phyloP scores from a whole-genome alignment of 2,113 vertebrate genomes.

The Mungos mungo region DNA sequence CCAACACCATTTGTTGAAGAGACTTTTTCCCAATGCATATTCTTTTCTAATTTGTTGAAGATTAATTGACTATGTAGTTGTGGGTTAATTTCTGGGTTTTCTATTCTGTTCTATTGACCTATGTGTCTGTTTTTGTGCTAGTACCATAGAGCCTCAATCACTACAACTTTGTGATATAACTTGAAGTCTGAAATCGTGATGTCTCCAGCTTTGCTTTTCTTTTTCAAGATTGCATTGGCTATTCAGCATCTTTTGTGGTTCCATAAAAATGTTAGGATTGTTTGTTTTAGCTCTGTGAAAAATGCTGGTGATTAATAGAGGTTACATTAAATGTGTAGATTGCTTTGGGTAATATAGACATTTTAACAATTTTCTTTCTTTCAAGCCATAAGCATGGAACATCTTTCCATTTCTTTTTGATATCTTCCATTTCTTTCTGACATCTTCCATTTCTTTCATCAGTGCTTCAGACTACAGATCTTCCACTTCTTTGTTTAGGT shows the following conservation, averaged over 20 bases:
- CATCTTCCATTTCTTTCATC: not conserved
- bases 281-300: not conserved
- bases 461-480: not conserved
- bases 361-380: not conserved
- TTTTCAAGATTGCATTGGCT: not conserved
- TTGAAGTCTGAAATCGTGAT: not conserved
- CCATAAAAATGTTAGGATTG: not conserved
- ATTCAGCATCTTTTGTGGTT: not conserved
- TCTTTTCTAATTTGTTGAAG: not conserved
- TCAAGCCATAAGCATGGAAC: not conserved
- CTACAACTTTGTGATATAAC: not conserved
- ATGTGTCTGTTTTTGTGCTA: not conserved
- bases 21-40: not conserved
- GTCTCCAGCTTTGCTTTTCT: not conserved
- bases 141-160: not conserved
- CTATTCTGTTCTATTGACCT: not conserved
- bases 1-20: not conserved
- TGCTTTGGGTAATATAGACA: not conserved
- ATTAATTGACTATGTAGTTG: not conserved
- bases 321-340: not conserved
- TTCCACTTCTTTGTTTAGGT: not conserved
- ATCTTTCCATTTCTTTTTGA: not conserved
- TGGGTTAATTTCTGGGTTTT: not conserved
- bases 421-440: not conserved
- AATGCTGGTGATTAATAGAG: not conserved